Evolutionary conservation across 1,140 invertebrate species (phyloP), one percentile per base, ranked within the genome.

Genomic region (Drosophila dunni): DNA sequence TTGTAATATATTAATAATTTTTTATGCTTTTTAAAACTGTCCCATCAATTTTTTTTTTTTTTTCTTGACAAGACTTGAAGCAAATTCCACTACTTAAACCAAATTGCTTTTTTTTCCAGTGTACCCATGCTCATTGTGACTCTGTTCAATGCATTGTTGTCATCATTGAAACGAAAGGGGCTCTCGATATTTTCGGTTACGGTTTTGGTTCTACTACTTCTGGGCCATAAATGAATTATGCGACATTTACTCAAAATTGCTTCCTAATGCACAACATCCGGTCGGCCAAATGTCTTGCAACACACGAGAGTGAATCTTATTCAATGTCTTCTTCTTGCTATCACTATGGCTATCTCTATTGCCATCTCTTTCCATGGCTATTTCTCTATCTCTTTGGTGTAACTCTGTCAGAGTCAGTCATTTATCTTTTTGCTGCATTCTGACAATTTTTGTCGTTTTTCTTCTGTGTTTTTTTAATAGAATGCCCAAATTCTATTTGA

Each of bases 191-290:
- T 62, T 78, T 70, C 50, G 46, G 33, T 56, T 50, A 42, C 40
- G 54, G 13, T 61, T 48, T 45, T 51, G 34, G 24, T 9, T 46
- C 60, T 60, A 29, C 45, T 51, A 58, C 58, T 73, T 64, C 63
- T 38, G 53, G 66, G 53, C 75, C 73, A 86, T 91, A 91, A 91
- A 91, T 91, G 90, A 91, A 90, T 91, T 91, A 91, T 91, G 79
- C 79, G 81, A 91, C 84, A 91, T 91, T 91, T 91, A 90, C 85
- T 86, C 67, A 75, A 81, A 91, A 90, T 81, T 91, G 85, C 79
- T 85, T 80, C 85, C 90, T 73, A 90, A 78, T 84, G 85, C 81
- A 74, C 66, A 86, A 70, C 79, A 83, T 88, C 69, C 72, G 78
- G 68, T 13, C 7, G 45, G 76, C 40, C 40, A 58, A 67, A 61